A percentile compares a stretch with the other conserved stretches of the same genome.
phyloP scores from a whole-genome alignment of 2,113 vertebrate species.

The Podarcis cretensis region DNA sequence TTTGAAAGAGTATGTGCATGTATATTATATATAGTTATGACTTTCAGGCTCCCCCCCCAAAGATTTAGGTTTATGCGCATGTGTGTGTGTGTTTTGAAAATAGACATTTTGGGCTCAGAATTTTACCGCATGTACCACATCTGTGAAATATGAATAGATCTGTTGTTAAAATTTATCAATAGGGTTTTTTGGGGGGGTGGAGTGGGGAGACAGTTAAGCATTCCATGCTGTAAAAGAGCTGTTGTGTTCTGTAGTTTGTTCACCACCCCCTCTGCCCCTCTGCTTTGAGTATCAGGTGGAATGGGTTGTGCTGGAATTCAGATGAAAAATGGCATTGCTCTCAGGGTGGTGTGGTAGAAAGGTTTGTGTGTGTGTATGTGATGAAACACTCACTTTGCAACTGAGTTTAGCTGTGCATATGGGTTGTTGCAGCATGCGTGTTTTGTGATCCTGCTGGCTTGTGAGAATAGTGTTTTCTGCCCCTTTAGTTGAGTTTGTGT shows the following conservation, averaged over 20 bases:
- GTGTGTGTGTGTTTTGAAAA: not conserved
- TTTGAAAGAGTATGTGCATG: not conserved
- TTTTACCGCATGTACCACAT: not conserved
- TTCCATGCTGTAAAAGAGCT: not conserved
- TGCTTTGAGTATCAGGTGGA: not conserved
- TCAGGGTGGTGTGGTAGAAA: not conserved
- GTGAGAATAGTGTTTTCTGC: not conserved
- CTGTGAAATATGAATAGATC: not conserved
- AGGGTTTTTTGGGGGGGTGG: not conserved
- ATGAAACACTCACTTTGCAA: not conserved
- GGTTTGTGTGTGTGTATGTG: not conserved
- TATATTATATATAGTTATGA: not conserved
- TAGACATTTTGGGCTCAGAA: not conserved
- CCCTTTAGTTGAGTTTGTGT: not conserved
- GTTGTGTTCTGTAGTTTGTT: not conserved
- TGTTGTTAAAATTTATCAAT: not conserved
- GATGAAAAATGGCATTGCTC: not conserved
- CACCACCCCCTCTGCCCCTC: not conserved
- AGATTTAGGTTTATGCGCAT: not conserved
- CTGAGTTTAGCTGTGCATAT: not conserved
- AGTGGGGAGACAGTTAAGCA: not conserved
- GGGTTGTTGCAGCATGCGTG: not conserved
- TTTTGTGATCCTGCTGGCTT: not conserved
- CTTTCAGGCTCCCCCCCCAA: not conserved
- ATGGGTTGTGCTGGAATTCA: not conserved